These are phyloP conservation scores for Dryomyza anilis DNA, from an alignment of 2,888 invertebrate species.

Conservation along the genomic window DNA sequence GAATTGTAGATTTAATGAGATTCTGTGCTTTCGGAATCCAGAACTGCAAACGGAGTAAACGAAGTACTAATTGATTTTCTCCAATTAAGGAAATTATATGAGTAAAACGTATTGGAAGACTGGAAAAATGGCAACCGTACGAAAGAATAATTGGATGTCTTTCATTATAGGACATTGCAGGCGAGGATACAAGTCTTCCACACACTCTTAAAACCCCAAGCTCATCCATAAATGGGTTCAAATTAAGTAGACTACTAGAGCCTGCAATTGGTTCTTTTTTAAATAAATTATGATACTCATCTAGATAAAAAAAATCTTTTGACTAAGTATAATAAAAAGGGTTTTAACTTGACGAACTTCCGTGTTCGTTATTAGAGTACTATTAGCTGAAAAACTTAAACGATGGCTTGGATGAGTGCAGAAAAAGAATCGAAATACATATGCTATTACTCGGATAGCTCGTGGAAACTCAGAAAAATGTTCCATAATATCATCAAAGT, in stretches of 20 bases:
- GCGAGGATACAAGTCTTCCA: background rate
- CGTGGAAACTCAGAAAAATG: no score
- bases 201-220: background rate
- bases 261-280: background rate
- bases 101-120: background rate
- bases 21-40: background rate
- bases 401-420: no score
- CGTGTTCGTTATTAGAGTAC: no score
- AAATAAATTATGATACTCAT: no score
- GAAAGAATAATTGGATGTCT: background rate
- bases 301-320: background rate
- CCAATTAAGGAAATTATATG: background rate
- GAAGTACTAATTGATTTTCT: background rate
- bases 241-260: background rate
- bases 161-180: background rate
- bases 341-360: background rate
- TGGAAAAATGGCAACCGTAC: background rate
- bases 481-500: no score
- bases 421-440: no score
- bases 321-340: background rate
- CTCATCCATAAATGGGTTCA: background rate
- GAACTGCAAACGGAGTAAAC: background rate
- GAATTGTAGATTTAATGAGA: background rate
- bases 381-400: no score
- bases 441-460: no score